These are phyloP conservation scores for Caenorhabditis sp. DNA, from an alignment of 2,888 invertebrate genomes.

Conservation along the genomic window DNA sequence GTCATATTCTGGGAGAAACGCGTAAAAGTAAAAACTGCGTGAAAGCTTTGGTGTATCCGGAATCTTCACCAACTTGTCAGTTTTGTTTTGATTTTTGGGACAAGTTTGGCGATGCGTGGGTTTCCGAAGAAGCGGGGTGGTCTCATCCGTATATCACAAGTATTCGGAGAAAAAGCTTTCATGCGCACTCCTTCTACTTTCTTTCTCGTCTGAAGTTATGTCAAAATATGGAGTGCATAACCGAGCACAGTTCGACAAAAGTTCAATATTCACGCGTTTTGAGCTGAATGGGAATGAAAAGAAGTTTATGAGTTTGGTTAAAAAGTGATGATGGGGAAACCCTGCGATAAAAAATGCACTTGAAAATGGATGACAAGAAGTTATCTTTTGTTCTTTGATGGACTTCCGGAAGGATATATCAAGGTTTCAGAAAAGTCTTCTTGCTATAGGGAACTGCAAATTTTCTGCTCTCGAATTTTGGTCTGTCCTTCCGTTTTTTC, in stretches of 20 bases:
- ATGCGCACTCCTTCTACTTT: background rate
- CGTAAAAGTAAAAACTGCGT: background rate
- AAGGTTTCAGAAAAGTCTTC: background rate
- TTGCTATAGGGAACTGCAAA: background rate
- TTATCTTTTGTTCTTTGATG: background rate
- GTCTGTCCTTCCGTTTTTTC: slow-evolving; percentile 2
- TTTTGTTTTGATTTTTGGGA: slow-evolving; percentile 54
- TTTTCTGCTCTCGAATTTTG: background rate
- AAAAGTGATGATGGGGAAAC: slow-evolving; percentile 4
- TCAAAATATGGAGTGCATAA: slow-evolving; percentile 3
- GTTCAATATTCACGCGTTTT: slow-evolving; percentile 9
- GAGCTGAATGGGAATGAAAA: background rate
- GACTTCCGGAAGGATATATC: background rate
- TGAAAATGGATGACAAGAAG: slow-evolving; percentile 14
- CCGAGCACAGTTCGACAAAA: slow-evolving; percentile 6
- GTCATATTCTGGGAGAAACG: slow-evolving; percentile 19
- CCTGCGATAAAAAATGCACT: slow-evolving; percentile 1
- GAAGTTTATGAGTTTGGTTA: slow-evolving; percentile 1
- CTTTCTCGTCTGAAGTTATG: background rate
- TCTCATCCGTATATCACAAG: slow-evolving; percentile 30
- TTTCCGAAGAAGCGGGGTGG: slow-evolving; percentile 24
- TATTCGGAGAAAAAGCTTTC: slow-evolving; percentile 27
- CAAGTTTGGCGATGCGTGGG: slow-evolving; percentile 39
- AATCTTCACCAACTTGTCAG: slow-evolving; percentile 58
- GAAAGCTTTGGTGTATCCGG: slow-evolving; percentile 44